These are phyloP conservation scores for Corythornis vintsioides DNA, from an alignment of 2,113 vertebrate genomes.

Conservation along the genomic window DNA sequence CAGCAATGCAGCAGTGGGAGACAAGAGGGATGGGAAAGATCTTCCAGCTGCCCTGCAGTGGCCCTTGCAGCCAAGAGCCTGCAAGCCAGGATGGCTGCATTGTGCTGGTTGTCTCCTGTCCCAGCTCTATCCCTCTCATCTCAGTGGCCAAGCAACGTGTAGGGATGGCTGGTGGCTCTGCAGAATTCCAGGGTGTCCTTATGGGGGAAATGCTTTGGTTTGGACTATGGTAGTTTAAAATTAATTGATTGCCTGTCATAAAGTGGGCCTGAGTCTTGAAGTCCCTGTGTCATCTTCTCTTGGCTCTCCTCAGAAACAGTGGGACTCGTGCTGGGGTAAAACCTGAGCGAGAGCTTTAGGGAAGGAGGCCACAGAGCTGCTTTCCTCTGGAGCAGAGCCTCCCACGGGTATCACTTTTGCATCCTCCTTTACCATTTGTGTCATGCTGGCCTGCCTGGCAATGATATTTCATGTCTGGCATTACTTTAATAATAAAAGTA, in stretches of 20 bases:
- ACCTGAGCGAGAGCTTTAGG: not conserved
- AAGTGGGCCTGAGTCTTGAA: not conserved
- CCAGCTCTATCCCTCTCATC: not conserved
- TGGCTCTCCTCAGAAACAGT: not conserved
- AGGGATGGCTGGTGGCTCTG: not conserved
- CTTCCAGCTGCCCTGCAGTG: not conserved
- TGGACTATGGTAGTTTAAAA: not conserved
- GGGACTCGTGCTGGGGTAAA: not conserved
- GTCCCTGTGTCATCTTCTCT: not conserved
- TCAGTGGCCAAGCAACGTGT: not conserved
- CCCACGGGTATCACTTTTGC: not conserved
- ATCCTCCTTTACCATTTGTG: not conserved
- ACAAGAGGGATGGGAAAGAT: not conserved
- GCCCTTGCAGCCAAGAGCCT: not conserved
- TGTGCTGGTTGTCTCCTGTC: not conserved
- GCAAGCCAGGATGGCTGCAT: not conserved
- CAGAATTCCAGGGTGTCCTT: not conserved
- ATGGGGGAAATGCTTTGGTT: not conserved
- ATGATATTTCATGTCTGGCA: conserved; percentile 38
- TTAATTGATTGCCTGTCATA: not conserved
- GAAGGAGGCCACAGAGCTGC: not conserved
- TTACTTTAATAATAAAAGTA: conserved; percentile 66
- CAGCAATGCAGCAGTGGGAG: not conserved
- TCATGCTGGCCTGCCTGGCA: conserved; percentile 22
- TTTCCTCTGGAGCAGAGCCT: not conserved